Base-by-base conservation (phyloP, 2,888 invertebrate species). In the Amaurobius ferox region DNA sequence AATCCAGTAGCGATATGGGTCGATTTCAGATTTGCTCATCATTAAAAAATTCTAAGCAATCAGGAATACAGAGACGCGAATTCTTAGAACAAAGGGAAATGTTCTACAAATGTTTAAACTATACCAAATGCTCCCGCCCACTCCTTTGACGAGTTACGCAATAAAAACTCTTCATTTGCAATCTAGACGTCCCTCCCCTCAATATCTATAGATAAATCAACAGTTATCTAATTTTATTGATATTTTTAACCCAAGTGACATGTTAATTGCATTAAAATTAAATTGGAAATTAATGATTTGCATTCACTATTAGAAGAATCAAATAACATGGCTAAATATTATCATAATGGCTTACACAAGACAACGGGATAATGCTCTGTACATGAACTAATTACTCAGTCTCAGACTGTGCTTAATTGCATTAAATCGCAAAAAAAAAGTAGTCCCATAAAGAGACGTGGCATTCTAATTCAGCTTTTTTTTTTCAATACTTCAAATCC, bases 391-490 rank as follows among this genome's bases (percentile, higher is more conserved):
- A 83, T 83, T 76, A 83, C 76, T 48, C 9, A 35, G 35, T 83
- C 83, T 40, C 70, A 76, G 71, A 70, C 35, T 44, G 44, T 83
- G 26, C 76, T 76, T 83, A 83, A 83, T 83, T 83, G 77, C 76
- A 77, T 83, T 71, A 83, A 83, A 83, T 48, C 48, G 71, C 29
- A 83, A 83, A 83, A 83, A 83, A 83, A 77, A 83, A 83, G 76
- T 83, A 83, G 66, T 71, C 76, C 83, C 76, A 83, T 83, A 83
- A 83, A 83, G 76, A 83, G 83, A 83, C 61, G 44, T 83, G 70
- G 70, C 76, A 76, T 83, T 67, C 32, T 71, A 83, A 44, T 83
- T 67, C 62, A 71, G 76, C 32, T 83, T 76, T 62, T 71, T 79
- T 79, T 71, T 80, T 79, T 39, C 48, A 11, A 62, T 44, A 26